Conservation (phyloP, 1,140 invertebrate species). For the Globodera rostochiensis region DNA sequence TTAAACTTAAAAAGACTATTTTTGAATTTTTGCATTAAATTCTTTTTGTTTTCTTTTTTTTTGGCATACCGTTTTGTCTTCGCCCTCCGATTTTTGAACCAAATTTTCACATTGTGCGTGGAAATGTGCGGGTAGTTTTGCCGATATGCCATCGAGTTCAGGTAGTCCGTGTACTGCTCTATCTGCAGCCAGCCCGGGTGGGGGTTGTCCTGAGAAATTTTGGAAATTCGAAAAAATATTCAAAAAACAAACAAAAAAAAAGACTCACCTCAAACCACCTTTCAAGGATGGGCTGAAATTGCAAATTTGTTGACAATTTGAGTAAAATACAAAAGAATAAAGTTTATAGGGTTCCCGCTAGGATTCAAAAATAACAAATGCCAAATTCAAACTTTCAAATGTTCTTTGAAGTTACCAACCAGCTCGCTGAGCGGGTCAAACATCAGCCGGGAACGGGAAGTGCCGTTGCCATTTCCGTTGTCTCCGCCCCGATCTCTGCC, state of each 20-base stretch:
- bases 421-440: conserved; percentile 63
- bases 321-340: too few relatives aligned
- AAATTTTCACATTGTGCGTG: conserved; percentile 64
- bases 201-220: conserved; percentile 59
- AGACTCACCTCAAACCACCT: conserved; percentile 44
- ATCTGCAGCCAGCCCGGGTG: conserved; percentile 65
- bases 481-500: conserved; percentile 1
- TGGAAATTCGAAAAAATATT: not conserved
- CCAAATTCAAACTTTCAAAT: too few relatives aligned
- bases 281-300: conserved; percentile 52
- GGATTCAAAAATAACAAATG: too few relatives aligned
- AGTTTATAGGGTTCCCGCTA: too few relatives aligned
- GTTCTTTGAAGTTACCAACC: not conserved
- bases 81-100: conserved; percentile 63
- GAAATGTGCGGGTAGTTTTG: conserved; percentile 63
- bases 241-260: not conserved
- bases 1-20: not conserved
- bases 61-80: conserved; percentile 52
- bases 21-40: not conserved
- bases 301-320: too few relatives aligned
- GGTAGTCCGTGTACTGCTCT: conserved; percentile 59
- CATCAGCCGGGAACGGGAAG: conserved; percentile 64
- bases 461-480: conserved; percentile 19
- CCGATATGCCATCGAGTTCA: conserved; percentile 56
- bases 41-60: not conserved